These are phyloP conservation scores for Perca fluviatilis DNA, from an alignment of 2,113 vertebrate genomes.

Conservation along the genomic window DNA sequence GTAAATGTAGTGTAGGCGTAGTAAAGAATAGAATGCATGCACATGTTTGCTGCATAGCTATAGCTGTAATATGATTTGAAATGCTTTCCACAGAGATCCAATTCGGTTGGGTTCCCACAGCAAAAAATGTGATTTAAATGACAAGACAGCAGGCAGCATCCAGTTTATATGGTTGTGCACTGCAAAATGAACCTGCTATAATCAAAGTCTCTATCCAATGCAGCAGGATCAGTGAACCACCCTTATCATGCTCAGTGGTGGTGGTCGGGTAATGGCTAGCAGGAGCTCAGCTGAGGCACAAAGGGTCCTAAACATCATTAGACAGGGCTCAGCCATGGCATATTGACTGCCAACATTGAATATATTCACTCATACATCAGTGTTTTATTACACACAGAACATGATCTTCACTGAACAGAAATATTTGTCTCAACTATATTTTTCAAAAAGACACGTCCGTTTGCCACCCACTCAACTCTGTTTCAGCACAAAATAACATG, in stretches of 20 bases:
- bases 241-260: slow-evolving; percentile 42
- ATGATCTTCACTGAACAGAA: slow-evolving; percentile 26
- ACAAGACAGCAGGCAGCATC: slow-evolving; percentile 45
- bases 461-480: slow-evolving; percentile 50
- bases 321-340: slow-evolving; percentile 37
- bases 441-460: slow-evolving; percentile 36
- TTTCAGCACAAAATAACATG: slow-evolving; percentile 55
- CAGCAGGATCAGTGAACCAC: slow-evolving; percentile 45
- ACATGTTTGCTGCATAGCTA: slow-evolving; percentile 60
- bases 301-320: slow-evolving; percentile 55
- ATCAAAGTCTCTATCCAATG: slow-evolving; percentile 42
- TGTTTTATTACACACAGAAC: slow-evolving; percentile 17
- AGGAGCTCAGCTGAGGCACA: slow-evolving; percentile 28
- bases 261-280: slow-evolving; percentile 35
- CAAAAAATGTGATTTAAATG: slow-evolving; percentile 32
- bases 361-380: slow-evolving; percentile 37
- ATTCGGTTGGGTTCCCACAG: slow-evolving; percentile 42
- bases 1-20: slow-evolving; percentile 70
- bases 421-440: slow-evolving; percentile 43
- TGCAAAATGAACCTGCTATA: slow-evolving; percentile 47
- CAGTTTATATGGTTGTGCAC: slow-evolving; percentile 17
- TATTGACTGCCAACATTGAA: slow-evolving; percentile 37
- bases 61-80: slow-evolving; percentile 48
- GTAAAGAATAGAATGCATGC: slow-evolving; percentile 49
- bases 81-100: slow-evolving; percentile 43